Base-by-base conservation (phyloP, 1,140 invertebrate species). In the Apis laboriosa region DNA sequence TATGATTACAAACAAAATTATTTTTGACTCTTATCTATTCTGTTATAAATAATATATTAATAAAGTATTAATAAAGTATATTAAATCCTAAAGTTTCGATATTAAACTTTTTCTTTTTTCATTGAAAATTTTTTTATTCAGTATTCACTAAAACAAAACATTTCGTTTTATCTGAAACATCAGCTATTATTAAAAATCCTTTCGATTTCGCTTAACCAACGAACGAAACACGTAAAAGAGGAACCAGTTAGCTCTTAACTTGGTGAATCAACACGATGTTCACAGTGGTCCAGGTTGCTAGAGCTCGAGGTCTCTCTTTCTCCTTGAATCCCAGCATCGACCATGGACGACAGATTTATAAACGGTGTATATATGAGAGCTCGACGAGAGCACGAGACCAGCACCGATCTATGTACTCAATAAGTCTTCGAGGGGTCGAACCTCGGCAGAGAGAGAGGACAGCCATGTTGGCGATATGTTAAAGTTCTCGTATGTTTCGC, bases 391-490 rank as follows among this genome's bases (percentile, higher is more conserved):
- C 28, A 78, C 74, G 17, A 67, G 24, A 43, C 49, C 64, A 43
- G 73, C 83, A 82, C 80, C 73, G 60, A 77, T 83, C 80, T 86
- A 84, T 86, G 81, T 86, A 85, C 74, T 74, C 80, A 60, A 85
- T 85, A 83, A 85, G 82, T 84, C 77, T 80, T 80, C 66, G 60
- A 74, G 76, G 34, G 77, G 72, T 80, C 82, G 84, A 84, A 86
- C 82, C 58, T 43, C 34, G 34, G 34, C 34, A 43, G 58, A 60
- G 58, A 60, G 61, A 66, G 81, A 76, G 67, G 81, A 80, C 82
- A 79, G 58, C 70, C 70, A 84, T 76, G 75, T 83, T 76, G 85
- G 73, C 81, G 84, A 86, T 84, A 84, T 80, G 84, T 85, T 83
- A 73, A 66, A 83, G 74, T 77, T 67, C 80, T 77, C 80, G 80